Evolutionary conservation across 2,797 vertebrate species (phyloP).

Genomic region (Dryobates pubescens): DNA sequence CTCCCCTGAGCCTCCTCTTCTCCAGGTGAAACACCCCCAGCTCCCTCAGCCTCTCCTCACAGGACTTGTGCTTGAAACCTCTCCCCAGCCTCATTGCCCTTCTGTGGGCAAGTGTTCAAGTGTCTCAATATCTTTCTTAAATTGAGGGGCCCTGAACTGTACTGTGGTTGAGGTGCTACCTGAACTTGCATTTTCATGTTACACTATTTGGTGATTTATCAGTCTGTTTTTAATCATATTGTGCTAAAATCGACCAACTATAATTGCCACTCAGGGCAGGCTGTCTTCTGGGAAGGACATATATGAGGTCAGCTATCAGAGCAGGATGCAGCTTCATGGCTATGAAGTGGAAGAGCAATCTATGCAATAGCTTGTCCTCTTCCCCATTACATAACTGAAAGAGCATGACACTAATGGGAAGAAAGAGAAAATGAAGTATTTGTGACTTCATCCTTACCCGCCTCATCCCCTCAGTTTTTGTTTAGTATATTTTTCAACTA

Average conservation of each 20-base stretch:
- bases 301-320: constrained; percentile 28
- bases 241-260: constrained; percentile 40
- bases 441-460: neutral
- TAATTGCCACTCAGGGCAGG: constrained; percentile 38
- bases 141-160: too few relatives aligned
- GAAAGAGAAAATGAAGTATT: neutral
- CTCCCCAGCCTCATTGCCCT: too few relatives aligned
- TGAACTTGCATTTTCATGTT: constrained; percentile 51
- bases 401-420: neutral
- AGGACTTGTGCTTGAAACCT: too few relatives aligned
- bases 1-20: too few relatives aligned
- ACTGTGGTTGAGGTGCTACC: neutral
- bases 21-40: too few relatives aligned
- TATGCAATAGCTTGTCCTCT: neutral
- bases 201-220: constrained; percentile 42
- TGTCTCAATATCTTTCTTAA: too few relatives aligned
- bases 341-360: neutral
- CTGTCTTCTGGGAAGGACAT: neutral
- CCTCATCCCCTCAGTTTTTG: neutral
- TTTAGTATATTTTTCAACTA: neutral
- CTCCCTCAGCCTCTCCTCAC: too few relatives aligned
- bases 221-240: constrained; percentile 60
- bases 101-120: too few relatives aligned
- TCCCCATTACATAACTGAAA: neutral
- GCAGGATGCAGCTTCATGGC: constrained; percentile 15